These are phyloP conservation scores for Xyrauchen texanus DNA, from an alignment of 2,113 vertebrate species.

Conservation along the genomic window DNA sequence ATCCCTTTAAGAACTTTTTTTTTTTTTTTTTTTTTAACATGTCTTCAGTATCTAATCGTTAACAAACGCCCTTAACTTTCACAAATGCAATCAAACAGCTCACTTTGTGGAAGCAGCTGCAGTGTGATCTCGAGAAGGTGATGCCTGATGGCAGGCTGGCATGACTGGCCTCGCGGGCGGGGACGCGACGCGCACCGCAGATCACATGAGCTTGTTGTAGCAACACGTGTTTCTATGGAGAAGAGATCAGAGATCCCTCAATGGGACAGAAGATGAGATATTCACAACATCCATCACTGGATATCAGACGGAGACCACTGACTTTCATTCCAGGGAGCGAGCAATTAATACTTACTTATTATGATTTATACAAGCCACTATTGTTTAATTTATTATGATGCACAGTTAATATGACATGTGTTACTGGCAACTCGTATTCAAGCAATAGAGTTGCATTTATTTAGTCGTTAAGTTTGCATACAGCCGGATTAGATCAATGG, in stretches of 20 bases:
- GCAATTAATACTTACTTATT: no score
- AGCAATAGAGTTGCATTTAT: neutral
- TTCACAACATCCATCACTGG: conserved; percentile 23
- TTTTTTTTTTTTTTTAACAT: no score
- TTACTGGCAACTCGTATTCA: no score
- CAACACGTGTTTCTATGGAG: conserved; percentile 52
- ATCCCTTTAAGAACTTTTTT: no score
- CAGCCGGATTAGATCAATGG: neutral
- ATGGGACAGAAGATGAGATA: neutral
- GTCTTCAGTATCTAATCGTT: no score
- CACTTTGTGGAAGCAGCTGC: no score
- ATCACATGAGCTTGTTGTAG: conserved; percentile 55
- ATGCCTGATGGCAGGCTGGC: neutral
- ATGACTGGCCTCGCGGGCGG: neutral
- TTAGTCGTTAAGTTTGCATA: neutral
- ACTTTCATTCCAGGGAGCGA: no score
- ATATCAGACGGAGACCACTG: neutral
- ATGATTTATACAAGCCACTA: neutral
- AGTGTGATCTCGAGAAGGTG: neutral
- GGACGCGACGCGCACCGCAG: neutral
- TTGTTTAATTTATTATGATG: neutral
- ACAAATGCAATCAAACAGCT: no score
- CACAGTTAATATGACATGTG: neutral
- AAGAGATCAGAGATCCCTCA: neutral
- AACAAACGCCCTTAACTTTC: no score